A percentile compares a stretch with the other conserved stretches of the same genome.
These are phyloP conservation scores for Passer montanus DNA, from an alignment of 2,113 vertebrate species.

Conservation along the genomic window DNA sequence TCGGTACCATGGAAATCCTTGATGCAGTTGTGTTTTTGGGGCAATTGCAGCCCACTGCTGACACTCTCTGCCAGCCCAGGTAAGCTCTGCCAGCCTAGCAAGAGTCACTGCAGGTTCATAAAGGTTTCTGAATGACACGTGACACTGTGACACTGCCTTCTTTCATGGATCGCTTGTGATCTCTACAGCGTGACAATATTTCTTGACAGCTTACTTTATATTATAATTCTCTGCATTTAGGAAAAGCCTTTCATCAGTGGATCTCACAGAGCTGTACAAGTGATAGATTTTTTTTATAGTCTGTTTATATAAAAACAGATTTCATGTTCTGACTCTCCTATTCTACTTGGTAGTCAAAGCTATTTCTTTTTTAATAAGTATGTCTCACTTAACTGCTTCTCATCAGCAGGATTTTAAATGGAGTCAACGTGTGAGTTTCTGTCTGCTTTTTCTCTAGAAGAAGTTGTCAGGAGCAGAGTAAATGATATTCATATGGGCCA, in stretches of 20 bases:
- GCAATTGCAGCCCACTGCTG: background rate
- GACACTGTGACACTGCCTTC: background rate
- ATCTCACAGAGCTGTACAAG: background rate
- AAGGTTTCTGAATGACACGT: background rate
- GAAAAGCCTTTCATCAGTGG: background rate
- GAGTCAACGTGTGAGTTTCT: background rate
- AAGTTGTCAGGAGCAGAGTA: background rate
- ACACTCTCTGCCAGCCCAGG: background rate
- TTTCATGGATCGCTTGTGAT: conserved; percentile 3
- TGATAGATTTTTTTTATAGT: background rate
- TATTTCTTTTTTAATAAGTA: background rate
- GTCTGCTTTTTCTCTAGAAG: background rate
- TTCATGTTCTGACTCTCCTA: background rate
- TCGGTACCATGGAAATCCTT: background rate
- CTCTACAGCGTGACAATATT: background rate
- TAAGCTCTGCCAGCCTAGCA: background rate
- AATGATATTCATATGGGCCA: background rate
- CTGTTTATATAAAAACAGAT: background rate
- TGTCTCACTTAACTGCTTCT: background rate
- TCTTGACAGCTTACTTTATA: background rate
- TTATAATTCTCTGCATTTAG: conserved; percentile 5
- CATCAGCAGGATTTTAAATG: background rate
- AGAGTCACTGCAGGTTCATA: background rate
- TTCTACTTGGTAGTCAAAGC: background rate
- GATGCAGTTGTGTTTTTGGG: background rate